These are phyloP conservation scores for Nomada hirtipes DNA, from an alignment of 2,888 invertebrate genomes.

Conservation along the genomic window DNA sequence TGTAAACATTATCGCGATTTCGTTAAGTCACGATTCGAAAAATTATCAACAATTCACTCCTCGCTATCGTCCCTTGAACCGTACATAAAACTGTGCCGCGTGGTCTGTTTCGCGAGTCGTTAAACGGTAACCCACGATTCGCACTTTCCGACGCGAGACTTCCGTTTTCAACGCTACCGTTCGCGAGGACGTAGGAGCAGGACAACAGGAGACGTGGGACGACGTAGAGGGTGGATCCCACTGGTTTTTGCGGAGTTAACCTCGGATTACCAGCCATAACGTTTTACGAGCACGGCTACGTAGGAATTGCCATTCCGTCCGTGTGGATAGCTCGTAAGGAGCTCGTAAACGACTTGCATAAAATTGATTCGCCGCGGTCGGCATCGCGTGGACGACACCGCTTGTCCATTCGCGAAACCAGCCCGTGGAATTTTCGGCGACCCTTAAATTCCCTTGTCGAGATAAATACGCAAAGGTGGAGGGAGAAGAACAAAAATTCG, in stretches of 20 bases:
- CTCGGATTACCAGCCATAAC: slow-evolving; percentile 66
- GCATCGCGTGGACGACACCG: slow-evolving; percentile 35
- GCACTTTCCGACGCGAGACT: slow-evolving; percentile 25
- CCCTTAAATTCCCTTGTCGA: background rate
- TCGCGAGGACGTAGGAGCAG: background rate
- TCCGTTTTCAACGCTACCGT: slow-evolving; percentile 3
- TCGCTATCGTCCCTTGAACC: background rate
- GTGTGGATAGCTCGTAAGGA: slow-evolving; percentile 69
- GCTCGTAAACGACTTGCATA: slow-evolving; percentile 76
- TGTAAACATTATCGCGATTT: background rate
- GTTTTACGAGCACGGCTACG: slow-evolving; percentile 62
- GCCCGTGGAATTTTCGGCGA: slow-evolving; percentile 40
- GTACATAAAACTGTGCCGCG: slow-evolving; percentile 6
- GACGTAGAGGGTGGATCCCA: slow-evolving; percentile 24
- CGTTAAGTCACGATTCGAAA: background rate
- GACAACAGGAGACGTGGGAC: background rate
- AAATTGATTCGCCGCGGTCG: slow-evolving; percentile 75
- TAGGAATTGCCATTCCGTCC: slow-evolving; percentile 61
- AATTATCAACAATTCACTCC: slow-evolving; percentile 3
- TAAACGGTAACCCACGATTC: slow-evolving; percentile 16
- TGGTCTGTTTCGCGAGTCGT: slow-evolving; percentile 14
- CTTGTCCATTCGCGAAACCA: slow-evolving; percentile 40
- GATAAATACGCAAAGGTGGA: slow-evolving; percentile 35
- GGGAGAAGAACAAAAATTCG: background rate
- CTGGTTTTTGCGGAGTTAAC: slow-evolving; percentile 65